These are phyloP conservation scores for Drosophila paramelanica DNA, from an alignment of 2,888 invertebrate genomes.

Conservation along the genomic window DNA sequence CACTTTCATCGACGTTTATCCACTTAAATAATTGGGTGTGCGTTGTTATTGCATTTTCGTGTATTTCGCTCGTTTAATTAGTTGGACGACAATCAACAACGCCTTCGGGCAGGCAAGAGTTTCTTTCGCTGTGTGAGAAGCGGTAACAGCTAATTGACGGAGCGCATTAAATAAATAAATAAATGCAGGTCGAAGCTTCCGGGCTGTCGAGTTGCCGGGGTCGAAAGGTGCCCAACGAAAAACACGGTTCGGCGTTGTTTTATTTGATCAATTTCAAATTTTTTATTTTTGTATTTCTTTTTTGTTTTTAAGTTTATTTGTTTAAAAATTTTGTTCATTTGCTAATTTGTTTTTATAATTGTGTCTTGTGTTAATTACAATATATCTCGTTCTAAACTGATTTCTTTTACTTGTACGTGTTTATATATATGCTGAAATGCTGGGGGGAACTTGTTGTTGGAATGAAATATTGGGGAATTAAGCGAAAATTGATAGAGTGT, in stretches of 20 bases:
- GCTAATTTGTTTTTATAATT: conserved; percentile 75
- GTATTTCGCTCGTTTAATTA: conserved; percentile 62
- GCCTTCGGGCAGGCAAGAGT: conserved; percentile 9
- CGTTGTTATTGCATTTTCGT: conserved; percentile 39
- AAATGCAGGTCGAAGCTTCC: conserved; percentile 41
- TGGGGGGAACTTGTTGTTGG: conserved; percentile 34
- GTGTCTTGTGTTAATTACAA: conserved; percentile 74
- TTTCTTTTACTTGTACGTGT: conserved; percentile 46
- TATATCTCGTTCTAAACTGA: conserved; percentile 79
- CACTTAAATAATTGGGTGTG: conserved; percentile 67
- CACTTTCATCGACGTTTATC: conserved; percentile 71
- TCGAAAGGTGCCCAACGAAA: conserved; percentile 17
- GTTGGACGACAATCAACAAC: conserved; percentile 25
- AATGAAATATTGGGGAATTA: conserved; percentile 46
- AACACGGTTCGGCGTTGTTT: conserved; percentile 23
- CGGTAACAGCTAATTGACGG: conserved; percentile 14
- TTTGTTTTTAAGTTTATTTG: conserved; percentile 76
- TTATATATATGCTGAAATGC: conserved; percentile 67
- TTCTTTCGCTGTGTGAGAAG: conserved; percentile 12
- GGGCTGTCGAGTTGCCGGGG: conserved; percentile 15
- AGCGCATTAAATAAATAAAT: conserved; percentile 25
- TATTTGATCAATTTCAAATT: conserved; percentile 72
- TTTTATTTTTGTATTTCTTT: conserved; percentile 33
- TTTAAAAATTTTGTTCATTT: conserved; percentile 81
- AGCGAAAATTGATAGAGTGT: conserved; percentile 33